Percentiles rank a stretch among this genome's conserved stretches.
Evolutionary conservation across 2,113 vertebrate genomes (phyloP).

Genomic region (Phasianus colchicus): DNA sequence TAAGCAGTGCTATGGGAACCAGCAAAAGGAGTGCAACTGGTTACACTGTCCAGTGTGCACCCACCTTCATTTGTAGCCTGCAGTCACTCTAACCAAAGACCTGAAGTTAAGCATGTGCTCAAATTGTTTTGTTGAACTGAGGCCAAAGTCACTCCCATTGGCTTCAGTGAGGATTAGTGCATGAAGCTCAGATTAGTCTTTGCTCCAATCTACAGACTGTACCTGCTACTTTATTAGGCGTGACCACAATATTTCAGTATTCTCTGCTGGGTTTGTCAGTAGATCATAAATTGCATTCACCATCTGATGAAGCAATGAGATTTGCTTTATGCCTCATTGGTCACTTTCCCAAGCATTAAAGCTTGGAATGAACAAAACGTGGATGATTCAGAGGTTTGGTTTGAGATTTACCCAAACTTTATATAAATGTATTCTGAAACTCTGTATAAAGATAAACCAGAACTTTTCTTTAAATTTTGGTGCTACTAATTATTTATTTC

Average conservation of each 20-base stretch:
- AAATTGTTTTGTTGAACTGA: conserved; percentile 34
- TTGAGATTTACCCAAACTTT: conserved; percentile 23
- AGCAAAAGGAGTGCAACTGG: not conserved
- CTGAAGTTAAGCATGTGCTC: not conserved
- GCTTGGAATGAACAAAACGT: conserved; percentile 38
- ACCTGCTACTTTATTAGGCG: conserved; percentile 70
- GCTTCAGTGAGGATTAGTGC: not conserved
- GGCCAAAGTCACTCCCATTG: conserved; percentile 27
- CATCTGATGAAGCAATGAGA: conserved; percentile 75
- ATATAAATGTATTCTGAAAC: not conserved
- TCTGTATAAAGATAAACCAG: not conserved
- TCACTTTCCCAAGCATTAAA: conserved; percentile 58
- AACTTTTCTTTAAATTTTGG: not conserved
- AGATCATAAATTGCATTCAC: conserved; percentile 70
- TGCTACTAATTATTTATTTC: not conserved
- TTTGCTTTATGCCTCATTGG: conserved; percentile 77
- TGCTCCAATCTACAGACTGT: conserved; percentile 47
- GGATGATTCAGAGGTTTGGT: accelerated
- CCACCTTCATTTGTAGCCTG: not conserved
- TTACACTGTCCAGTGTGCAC: not conserved
- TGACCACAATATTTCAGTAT: conserved; percentile 75
- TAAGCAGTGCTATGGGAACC: not conserved
- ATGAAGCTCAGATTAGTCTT: conserved; percentile 42
- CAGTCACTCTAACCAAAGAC: not conserved
- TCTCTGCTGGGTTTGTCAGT: conserved; percentile 70